Base-by-base conservation (phyloP, 1,140 invertebrate genomes). In the Asobara japonica region DNA sequence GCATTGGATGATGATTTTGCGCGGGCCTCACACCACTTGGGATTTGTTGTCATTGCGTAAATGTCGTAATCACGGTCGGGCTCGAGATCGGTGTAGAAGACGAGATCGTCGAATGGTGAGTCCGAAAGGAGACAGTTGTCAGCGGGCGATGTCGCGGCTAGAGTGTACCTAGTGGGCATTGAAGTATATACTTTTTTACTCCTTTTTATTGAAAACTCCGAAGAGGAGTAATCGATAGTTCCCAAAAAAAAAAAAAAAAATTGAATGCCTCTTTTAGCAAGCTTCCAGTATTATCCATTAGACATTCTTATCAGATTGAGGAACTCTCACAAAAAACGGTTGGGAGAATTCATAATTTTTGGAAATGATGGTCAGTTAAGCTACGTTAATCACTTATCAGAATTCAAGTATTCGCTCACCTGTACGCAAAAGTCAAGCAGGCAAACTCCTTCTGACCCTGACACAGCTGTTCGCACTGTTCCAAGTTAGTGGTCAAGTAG, bases 121-220 rank as follows among this genome's bases (percentile, higher is more conserved):
- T 92, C 91, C 74, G 92, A 94, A 1, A 95, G 83, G 78, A 93
- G 92, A 78, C 94, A 95, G 80, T 95, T 95, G 73, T 94, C 93
- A 1, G 89, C 77, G 8, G 87, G 86, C 36, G 84, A 76, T 20
- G 81, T 79, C 7, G 82, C 69, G 18, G 80, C 77, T n/a, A 86
- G 77, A 48, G 84, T 86, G 67, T 89, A 89, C 65, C 88, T 89
- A 75, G n/a, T 30, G n/a, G n/a, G n/a, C n/a, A n/a, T n/a, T n/a
- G n/a, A n/a, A n/a, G n/a, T n/a, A n/a, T n/a, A n/a, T n/a, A n/a
- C n/a, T n/a, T n/a, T n/a, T n/a, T n/a, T n/a, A n/a, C n/a, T n/a
- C n/a, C n/a, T n/a, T n/a, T n/a, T n/a, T n/a, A n/a, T n/a, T n/a
- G n/a, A n/a, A n/a, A n/a, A n/a, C n/a, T n/a, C n/a, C n/a, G n/a